A percentile compares a stretch with the other conserved stretches of the same genome.
Conservation (phyloP, 2,797 vertebrate genomes). For the Danio aesculapii region DNA sequence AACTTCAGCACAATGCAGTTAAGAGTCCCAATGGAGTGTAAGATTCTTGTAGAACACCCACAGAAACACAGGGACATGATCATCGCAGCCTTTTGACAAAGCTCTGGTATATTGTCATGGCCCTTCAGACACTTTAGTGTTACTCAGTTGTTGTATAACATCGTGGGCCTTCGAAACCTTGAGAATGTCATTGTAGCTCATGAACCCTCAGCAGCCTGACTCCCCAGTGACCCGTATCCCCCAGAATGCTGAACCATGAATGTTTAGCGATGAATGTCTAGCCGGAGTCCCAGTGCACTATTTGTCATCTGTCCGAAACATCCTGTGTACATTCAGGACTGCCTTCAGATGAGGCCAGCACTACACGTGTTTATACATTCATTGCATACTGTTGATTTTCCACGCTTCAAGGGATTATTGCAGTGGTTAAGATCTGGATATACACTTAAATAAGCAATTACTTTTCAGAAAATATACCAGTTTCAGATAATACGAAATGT, state of each 20-base stretch:
- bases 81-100: conserved; percentile 41
- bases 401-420: conserved; percentile 17
- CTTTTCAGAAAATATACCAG: neutral
- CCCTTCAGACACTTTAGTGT: conserved; percentile 56
- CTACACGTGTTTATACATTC: conserved; percentile 34
- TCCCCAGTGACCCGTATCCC: conserved; percentile 37
- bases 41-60: conserved; percentile 12
- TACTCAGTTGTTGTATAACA: conserved; percentile 25
- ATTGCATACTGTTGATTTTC: conserved; percentile 30
- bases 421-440: neutral
- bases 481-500: conserved; percentile 6
- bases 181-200: conserved; percentile 11
- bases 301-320: conserved; percentile 39
- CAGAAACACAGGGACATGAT: conserved; percentile 1
- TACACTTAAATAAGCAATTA: conserved; percentile 3
- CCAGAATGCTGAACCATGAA: conserved; percentile 39
- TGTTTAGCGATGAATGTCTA: conserved; percentile 63
- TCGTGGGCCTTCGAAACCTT: conserved; percentile 17
- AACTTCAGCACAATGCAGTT: conserved; percentile 28
- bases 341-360: conserved; percentile 5
- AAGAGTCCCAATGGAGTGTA: neutral
- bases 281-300: conserved; percentile 51
- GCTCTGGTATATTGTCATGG: conserved; percentile 55
- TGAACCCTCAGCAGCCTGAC: conserved; percentile 46
- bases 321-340: conserved; percentile 24